Evolutionary conservation across 2,797 vertebrate species (phyloP).

Genomic region (Myotis pilosus): DNA sequence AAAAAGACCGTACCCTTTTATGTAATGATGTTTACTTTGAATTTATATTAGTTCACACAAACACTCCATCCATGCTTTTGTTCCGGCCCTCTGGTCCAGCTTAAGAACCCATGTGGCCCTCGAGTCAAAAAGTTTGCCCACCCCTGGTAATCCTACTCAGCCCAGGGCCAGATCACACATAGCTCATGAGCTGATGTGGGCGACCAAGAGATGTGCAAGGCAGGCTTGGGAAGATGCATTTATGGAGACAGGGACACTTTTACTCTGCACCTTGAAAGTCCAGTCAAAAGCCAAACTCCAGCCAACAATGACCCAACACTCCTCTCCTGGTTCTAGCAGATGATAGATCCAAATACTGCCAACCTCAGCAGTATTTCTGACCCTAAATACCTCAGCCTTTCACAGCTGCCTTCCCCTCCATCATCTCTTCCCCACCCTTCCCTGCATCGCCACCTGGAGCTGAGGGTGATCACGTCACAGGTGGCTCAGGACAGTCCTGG

Average conservation of each 20-base stretch:
- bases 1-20: no score
- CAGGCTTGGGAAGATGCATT: not conserved
- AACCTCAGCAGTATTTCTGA: not conserved
- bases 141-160: no score
- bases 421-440: not conserved
- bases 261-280: not conserved
- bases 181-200: not conserved
- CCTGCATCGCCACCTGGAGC: not conserved
- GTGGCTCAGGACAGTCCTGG: not conserved
- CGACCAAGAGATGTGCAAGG: rapidly evolving
- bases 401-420: not conserved
- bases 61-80: no score
- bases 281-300: not conserved
- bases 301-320: not conserved
- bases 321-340: not conserved
- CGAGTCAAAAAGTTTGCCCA: no score
- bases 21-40: no score
- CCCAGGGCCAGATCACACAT: not conserved
- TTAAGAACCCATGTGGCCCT: no score
- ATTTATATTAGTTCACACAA: no score
- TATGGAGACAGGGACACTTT: not conserved
- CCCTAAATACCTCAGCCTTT: not conserved
- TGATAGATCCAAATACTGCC: not conserved
- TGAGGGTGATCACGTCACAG: rapidly evolving
- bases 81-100: no score